Evolutionary conservation across 2,113 vertebrate genomes (phyloP).

Genomic region (Cardinalis cardinalis): DNA sequence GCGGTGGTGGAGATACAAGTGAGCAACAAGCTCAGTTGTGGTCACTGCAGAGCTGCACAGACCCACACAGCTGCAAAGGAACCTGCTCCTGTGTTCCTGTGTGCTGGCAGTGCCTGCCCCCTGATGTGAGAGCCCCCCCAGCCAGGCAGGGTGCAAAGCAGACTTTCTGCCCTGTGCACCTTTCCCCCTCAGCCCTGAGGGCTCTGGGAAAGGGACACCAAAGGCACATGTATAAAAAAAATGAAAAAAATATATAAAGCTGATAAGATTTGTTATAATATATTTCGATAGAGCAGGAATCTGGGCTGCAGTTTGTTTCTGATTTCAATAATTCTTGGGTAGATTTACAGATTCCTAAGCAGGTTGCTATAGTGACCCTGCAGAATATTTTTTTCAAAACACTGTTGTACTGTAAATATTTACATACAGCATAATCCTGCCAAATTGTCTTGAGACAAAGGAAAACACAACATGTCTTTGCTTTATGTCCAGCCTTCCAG

Average conservation of each 20-base stretch:
- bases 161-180: not conserved
- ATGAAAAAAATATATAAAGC: not conserved
- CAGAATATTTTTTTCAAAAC: conserved; percentile 47
- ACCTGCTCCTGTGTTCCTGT: not conserved
- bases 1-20: rapidly evolving
- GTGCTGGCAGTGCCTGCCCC: not conserved
- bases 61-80: rapidly evolving
- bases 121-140: rapidly evolving
- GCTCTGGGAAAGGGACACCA: not conserved
- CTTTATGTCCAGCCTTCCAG: conserved; percentile 6
- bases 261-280: not conserved
- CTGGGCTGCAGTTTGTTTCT: not conserved
- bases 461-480: conserved; percentile 27
- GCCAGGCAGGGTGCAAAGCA: not conserved
- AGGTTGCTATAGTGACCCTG: conserved; percentile 54
- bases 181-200: not conserved
- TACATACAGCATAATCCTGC: conserved; percentile 47
- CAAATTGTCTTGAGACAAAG: conserved; percentile 57
- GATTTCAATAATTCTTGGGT: not conserved
- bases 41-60: not conserved
- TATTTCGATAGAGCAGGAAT: not conserved
- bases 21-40: not conserved
- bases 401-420: conserved; percentile 56
- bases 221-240: not conserved
- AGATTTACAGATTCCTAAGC: conserved; percentile 39